Percentiles rank a stretch among this genome's conserved stretches.
Evolutionary conservation across 2,797 vertebrate species (phyloP).

Genomic region (Melanotaenia pygmaea): DNA sequence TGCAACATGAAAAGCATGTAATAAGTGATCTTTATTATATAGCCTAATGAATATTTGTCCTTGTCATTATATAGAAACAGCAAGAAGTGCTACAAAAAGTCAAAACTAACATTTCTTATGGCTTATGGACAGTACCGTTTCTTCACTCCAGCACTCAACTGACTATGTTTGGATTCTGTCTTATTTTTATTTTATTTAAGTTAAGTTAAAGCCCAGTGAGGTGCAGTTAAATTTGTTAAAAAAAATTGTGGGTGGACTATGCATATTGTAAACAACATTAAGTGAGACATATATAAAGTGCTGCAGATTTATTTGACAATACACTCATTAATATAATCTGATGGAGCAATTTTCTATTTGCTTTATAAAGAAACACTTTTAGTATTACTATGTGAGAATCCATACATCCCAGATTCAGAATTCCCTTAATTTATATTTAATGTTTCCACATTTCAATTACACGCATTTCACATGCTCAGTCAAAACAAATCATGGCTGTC

Average conservation of each 20-base stretch:
- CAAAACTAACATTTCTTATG: background rate
- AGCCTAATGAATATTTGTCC: background rate
- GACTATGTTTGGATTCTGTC: background rate
- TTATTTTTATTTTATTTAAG: background rate
- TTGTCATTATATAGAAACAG: background rate
- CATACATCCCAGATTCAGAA: slow-evolving; percentile 20
- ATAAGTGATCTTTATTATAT: background rate
- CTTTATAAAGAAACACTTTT: slow-evolving; percentile 2
- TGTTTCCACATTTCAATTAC: slow-evolving; percentile 13
- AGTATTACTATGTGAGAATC: background rate
- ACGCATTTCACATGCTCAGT: slow-evolving; percentile 3
- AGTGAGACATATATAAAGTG: background rate
- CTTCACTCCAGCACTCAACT: background rate
- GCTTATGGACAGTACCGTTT: background rate
- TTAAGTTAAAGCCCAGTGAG: slow-evolving; percentile 1
- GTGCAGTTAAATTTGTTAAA: background rate
- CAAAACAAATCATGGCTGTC: slow-evolving; percentile 15
- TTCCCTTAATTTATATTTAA: slow-evolving; percentile 10
- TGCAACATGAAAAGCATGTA: background rate
- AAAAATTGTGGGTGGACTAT: background rate
- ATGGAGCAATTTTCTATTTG: background rate
- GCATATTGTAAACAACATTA: background rate
- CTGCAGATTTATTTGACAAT: background rate
- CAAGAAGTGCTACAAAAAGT: background rate
- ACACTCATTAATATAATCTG: background rate